Conservation (phyloP, 2,113 vertebrate genomes). For the Poeciliopsis retropinna region DNA sequence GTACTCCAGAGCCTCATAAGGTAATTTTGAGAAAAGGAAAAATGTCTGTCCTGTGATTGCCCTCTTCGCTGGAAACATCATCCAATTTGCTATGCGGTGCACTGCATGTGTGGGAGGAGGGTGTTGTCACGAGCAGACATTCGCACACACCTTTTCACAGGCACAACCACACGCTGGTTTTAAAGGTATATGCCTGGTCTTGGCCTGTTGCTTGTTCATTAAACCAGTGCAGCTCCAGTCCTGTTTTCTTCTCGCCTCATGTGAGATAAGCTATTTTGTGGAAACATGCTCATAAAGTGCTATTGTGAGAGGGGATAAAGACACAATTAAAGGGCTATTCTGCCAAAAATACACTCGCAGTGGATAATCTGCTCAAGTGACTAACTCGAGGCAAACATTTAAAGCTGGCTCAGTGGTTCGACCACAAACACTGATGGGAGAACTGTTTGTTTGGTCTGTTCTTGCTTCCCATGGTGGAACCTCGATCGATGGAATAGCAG, state of each 20-base stretch:
- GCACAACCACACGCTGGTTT: conserved; percentile 35
- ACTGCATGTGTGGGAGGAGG: neutral
- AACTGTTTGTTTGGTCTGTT: conserved; percentile 42
- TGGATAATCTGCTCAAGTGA: conserved; percentile 52
- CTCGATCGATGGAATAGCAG: conserved; percentile 50
- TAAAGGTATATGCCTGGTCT: conserved; percentile 17
- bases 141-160: conserved; percentile 39
- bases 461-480: conserved; percentile 35
- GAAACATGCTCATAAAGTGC: conserved; percentile 68
- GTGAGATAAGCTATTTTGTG: conserved; percentile 59
- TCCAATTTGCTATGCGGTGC: neutral
- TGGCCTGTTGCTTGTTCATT: conserved; percentile 52
- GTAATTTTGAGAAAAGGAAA: conserved; percentile 12
- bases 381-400: conserved; percentile 47
- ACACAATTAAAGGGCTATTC: conserved; percentile 62
- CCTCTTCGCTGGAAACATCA: conserved; percentile 24
- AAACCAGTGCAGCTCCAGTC: conserved; percentile 50
- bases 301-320: conserved; percentile 56
- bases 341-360: conserved; percentile 55
- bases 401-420: conserved; percentile 35
- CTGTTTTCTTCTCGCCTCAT: conserved; percentile 32
- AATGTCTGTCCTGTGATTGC: conserved; percentile 26
- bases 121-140: conserved; percentile 18
- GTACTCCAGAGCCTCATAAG: conserved; percentile 51
- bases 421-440: conserved; percentile 48